Evolutionary conservation across 2,113 vertebrate species (phyloP).

Genomic region (zebrafish (Danio rerio)): GRCz12tu NC_133195.1:33664001-33664500

Average conservation of each 20-base stretch:
- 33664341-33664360: conserved; percentile 63
- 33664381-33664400: conserved; percentile 60
- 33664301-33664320: conserved; percentile 73
- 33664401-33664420: conserved; percentile 58
- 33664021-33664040: conserved; percentile 80
- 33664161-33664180: conserved; percentile 86
- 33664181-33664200: conserved; percentile 75
- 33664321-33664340: conserved; percentile 61
- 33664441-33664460: conserved; percentile 71
- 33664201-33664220: conserved; percentile 74
- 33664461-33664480: conserved; percentile 78
- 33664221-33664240: conserved; percentile 87
- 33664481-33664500: conserved; percentile 69
- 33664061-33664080: conserved; percentile 52
- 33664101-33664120: conserved; percentile 79
- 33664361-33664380: conserved; percentile 60
- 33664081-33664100: conserved; percentile 79
- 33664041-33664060: conserved; percentile 76
- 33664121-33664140: conserved; percentile 73
- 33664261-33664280: conserved; percentile 87
- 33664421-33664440: conserved; percentile 24
- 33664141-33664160: conserved; percentile 74
- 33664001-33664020: conserved; percentile 80
- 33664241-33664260: conserved; percentile 88
- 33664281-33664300: conserved; percentile 87